These are phyloP conservation scores for Petromus typicus DNA, from an alignment of 2,113 vertebrate genomes.

Conservation along the genomic window DNA sequence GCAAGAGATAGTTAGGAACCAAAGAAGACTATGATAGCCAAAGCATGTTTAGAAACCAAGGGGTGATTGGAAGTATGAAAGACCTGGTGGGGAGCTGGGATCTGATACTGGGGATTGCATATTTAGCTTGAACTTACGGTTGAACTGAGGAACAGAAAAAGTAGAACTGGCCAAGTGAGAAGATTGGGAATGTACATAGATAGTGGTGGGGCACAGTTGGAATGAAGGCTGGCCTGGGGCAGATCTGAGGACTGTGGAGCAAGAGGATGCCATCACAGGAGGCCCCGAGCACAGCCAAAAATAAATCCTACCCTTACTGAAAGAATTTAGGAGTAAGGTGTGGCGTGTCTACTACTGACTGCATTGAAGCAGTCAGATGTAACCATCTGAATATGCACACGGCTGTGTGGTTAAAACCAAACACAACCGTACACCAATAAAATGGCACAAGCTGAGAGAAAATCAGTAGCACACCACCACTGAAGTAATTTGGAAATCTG, in stretches of 20 bases:
- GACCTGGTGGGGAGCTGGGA: neutral
- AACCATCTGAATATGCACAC: fast-evolving
- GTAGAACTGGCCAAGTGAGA: neutral
- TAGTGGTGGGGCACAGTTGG: neutral
- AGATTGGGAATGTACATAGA: neutral
- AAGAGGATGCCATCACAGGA: neutral
- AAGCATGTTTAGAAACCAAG: neutral
- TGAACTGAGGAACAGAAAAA: neutral
- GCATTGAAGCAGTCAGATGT: neutral
- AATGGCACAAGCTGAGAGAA: neutral
- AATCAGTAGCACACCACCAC: fast-evolving
- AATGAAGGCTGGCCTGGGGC: neutral
- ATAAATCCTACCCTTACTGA: no score
- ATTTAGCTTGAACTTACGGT: neutral
- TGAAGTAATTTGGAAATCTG: neutral
- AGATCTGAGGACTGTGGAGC: neutral
- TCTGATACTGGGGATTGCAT: neutral
- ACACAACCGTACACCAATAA: fast-evolving
- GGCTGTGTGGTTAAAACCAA: fast-evolving
- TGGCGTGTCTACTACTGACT: fast-evolving
- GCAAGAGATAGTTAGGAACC: neutral
- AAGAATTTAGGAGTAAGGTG: neutral
- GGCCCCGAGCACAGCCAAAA: neutral
- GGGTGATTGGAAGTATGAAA: neutral
- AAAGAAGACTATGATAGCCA: neutral